Percentiles rank a stretch among this genome's conserved stretches.
phyloP scores from a whole-genome alignment of 2,113 vertebrate genomes.

The Notothenia rossii region DNA sequence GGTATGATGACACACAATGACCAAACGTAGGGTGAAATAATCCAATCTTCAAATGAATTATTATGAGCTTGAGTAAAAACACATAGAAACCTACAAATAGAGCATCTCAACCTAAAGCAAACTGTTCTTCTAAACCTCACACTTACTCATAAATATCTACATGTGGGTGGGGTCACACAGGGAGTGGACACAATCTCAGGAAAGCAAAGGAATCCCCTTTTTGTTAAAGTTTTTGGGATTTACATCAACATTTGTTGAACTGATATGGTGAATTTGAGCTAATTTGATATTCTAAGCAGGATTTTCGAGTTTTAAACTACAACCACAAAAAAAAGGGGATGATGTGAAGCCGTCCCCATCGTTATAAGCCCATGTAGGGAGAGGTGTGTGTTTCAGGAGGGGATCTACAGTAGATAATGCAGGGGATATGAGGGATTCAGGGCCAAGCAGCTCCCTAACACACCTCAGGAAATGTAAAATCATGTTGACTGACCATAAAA shows the following conservation, averaged over 20 bases:
- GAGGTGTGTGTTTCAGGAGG: slow-evolving; percentile 4
- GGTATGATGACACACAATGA: background rate
- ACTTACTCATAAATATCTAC: background rate
- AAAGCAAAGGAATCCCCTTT: background rate
- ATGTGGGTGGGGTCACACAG: slow-evolving; percentile 48
- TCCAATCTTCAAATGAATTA: background rate
- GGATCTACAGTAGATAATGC: background rate
- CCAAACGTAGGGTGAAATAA: background rate
- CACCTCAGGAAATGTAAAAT: slow-evolving; percentile 44
- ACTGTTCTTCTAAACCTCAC: slow-evolving; percentile 26
- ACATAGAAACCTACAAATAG: background rate
- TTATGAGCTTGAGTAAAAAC: background rate
- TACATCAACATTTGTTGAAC: background rate
- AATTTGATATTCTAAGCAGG: background rate
- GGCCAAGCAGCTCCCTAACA: slow-evolving; percentile 67
- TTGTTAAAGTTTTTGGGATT: background rate
- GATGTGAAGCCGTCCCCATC: background rate
- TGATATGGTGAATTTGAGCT: background rate
- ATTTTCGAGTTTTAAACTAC: background rate
- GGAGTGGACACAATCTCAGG: slow-evolving; percentile 23
- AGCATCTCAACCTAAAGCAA: background rate
- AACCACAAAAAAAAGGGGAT: background rate
- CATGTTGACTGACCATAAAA: too few relatives aligned
- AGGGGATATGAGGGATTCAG: slow-evolving; percentile 34
- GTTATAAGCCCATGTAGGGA: slow-evolving; percentile 24